Evolutionary conservation across 2,888 invertebrate genomes (phyloP).

Genomic region (Machimus rusticus): DNA sequence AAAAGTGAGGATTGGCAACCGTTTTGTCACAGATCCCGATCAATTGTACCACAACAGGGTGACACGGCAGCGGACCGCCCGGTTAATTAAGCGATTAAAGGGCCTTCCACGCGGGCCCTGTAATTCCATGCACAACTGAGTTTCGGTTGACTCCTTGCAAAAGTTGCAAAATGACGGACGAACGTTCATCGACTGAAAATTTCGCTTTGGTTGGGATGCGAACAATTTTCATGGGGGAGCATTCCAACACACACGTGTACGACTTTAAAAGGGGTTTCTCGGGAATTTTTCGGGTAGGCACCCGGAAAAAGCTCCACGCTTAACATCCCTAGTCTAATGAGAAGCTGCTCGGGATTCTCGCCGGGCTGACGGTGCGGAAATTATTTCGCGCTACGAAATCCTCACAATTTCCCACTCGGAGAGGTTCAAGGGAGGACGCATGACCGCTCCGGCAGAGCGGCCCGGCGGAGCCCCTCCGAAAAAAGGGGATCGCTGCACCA

Average conservation of each 20-base stretch:
- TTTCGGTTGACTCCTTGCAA: conserved; percentile 6
- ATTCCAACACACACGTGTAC: conserved; percentile 35
- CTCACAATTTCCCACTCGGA: background rate
- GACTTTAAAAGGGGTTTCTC: conserved; percentile 31
- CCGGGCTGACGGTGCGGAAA: background rate
- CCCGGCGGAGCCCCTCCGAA: background rate
- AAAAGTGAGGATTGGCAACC: background rate
- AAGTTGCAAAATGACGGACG: conserved; percentile 53
- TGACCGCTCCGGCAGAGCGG: background rate
- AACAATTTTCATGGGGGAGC: conserved; percentile 35
- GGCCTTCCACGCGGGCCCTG: background rate
- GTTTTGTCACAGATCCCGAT: conserved; percentile 18
- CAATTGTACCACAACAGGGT: background rate
- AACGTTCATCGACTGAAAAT: conserved; percentile 58
- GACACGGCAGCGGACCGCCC: background rate
- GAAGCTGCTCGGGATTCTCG: background rate
- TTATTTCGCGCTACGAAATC: background rate
- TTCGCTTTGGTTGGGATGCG: conserved; percentile 50
- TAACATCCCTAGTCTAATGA: conserved; percentile 25
- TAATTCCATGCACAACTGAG: background rate
- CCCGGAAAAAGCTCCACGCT: conserved; percentile 35
- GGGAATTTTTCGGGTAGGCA: conserved; percentile 13
- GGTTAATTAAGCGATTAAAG: conserved; percentile 26
- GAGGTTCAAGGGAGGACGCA: background rate
- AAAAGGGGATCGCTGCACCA: background rate